Percentiles rank a stretch among this genome's conserved stretches.
phyloP scores from a whole-genome alignment of 2,888 invertebrate species.

The Dryobotodes eremita region DNA sequence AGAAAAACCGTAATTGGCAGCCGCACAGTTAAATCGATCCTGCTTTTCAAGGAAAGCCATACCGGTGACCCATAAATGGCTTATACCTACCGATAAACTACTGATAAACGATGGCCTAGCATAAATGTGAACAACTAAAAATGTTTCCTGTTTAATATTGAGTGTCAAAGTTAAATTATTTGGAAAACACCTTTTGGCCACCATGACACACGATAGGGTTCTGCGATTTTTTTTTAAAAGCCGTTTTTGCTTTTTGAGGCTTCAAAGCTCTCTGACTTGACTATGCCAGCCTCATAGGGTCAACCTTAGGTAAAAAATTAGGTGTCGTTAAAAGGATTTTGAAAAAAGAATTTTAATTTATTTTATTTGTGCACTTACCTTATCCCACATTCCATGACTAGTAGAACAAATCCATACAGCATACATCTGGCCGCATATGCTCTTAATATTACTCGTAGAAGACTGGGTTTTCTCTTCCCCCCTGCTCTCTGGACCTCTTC shows the following conservation, averaged over 20 bases:
- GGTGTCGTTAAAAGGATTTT: neutral
- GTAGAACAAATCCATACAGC: conserved; percentile 90
- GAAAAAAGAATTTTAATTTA: neutral
- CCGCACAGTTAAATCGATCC: conserved; percentile 41
- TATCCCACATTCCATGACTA: conserved; percentile 91
- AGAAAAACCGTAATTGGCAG: conserved; percentile 20
- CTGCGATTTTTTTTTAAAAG: neutral
- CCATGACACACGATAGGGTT: neutral
- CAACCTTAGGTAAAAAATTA: neutral
- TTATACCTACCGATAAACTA: neutral
- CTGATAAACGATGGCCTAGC: conserved; percentile 35
- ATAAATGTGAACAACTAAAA: neutral
- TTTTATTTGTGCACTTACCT: conserved; percentile 81
- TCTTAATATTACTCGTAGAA: conserved; percentile 88
- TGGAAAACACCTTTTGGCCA: neutral
- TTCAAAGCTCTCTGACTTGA: neutral
- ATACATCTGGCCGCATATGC: conserved; percentile 92
- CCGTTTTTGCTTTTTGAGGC: too few species aligned
- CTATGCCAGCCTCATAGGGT: neutral
- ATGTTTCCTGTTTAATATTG: neutral
- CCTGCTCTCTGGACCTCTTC: conserved; percentile 84
- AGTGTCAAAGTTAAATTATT: conserved; percentile 10
- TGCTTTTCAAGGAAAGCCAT: conserved; percentile 42
- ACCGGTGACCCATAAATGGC: conserved; percentile 24
- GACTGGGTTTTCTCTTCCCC: conserved; percentile 89